Evolutionary conservation across 2,113 vertebrate genomes (phyloP).

Genomic region (Martes martes): DNA sequence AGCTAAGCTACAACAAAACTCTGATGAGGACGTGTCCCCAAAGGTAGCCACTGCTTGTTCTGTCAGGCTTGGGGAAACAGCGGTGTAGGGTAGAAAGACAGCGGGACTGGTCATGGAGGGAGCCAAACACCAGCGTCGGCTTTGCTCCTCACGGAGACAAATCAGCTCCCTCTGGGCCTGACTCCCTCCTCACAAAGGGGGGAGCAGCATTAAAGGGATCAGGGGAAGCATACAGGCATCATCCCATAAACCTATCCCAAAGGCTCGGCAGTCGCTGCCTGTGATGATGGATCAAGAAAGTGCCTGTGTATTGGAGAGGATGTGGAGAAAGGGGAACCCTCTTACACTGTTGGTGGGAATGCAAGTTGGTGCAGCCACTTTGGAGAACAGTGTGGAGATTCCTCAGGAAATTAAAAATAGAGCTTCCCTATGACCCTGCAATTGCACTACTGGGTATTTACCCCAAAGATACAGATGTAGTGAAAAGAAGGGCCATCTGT

Average conservation of each 20-base stretch:
- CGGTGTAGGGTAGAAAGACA: too few relatives aligned
- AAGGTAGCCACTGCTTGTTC: neutral
- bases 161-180: neutral
- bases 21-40: neutral
- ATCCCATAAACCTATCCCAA: neutral
- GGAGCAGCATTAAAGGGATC: fast-evolving
- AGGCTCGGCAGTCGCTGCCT: neutral
- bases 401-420: too few relatives aligned
- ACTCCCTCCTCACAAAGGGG: neutral
- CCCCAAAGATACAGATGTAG: too few relatives aligned
- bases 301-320: too few relatives aligned
- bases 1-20: neutral
- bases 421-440: too few relatives aligned
- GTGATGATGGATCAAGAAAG: neutral
- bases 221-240: neutral
- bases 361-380: too few relatives aligned
- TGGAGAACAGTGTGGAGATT: too few relatives aligned
- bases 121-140: neutral
- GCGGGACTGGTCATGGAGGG: fast-evolving
- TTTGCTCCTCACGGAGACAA: neutral
- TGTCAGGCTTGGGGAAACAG: neutral
- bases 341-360: too few relatives aligned
- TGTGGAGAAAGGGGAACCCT: too few relatives aligned
- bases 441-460: too few relatives aligned
- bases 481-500: too few relatives aligned